phyloP scores from a whole-genome alignment of 2,888 invertebrate species.

The Eutolmus rufibarbis region DNA sequence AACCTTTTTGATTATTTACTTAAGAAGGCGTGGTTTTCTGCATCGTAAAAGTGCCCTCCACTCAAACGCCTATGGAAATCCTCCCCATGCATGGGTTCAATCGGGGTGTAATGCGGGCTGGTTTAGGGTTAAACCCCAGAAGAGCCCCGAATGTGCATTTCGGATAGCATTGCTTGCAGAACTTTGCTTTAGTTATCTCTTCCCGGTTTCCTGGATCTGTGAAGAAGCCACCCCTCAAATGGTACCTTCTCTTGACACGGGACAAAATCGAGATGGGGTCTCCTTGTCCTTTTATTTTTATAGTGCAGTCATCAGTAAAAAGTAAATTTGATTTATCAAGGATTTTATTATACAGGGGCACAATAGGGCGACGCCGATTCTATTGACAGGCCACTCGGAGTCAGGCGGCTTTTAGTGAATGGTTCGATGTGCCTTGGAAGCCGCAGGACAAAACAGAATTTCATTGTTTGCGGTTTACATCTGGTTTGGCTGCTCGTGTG shows the following conservation, averaged over 20 bases:
- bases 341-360: conserved; percentile 33
- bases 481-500: neutral
- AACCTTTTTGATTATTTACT: neutral
- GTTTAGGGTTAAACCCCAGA: conserved; percentile 48
- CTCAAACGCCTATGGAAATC: conserved; percentile 50
- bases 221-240: neutral
- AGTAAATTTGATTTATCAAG: conserved; percentile 43
- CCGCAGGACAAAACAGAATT: neutral
- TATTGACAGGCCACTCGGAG: conserved; percentile 39
- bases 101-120: conserved; percentile 49
- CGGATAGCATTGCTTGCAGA: neutral
- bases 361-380: conserved; percentile 33
- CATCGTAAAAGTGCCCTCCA: conserved; percentile 47
- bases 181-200: neutral
- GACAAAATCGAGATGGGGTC: conserved; percentile 6
- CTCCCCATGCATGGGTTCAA: conserved; percentile 34
- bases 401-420: neutral
- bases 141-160: neutral
- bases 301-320: conserved; percentile 37
- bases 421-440: neutral
- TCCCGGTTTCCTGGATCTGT: neutral
- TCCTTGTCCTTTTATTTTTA: conserved; percentile 34
- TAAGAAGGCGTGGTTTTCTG: conserved; percentile 41
- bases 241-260: conserved; percentile 9
- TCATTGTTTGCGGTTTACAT: conserved; percentile 35